These are phyloP conservation scores for Ptyas mucosa DNA, from an alignment of 2,113 vertebrate genomes.

Conservation along the genomic window DNA sequence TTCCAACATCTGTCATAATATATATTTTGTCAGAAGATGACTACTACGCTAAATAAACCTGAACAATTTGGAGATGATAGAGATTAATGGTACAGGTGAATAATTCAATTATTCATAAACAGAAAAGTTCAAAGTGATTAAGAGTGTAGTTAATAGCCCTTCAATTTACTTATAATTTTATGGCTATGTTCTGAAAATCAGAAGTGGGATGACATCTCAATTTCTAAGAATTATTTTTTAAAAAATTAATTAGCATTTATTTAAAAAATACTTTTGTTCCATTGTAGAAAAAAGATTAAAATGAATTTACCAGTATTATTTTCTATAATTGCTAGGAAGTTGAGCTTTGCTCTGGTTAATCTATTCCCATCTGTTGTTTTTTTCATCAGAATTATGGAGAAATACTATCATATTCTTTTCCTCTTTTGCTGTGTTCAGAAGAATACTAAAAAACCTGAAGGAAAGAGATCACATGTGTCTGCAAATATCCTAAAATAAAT, in stretches of 20 bases:
- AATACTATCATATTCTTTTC: slow-evolving; percentile 45
- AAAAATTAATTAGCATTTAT: slow-evolving; percentile 42
- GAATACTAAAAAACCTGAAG: not conserved
- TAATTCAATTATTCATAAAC: slow-evolving; percentile 5
- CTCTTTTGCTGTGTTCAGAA: not conserved
- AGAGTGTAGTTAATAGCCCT: not conserved
- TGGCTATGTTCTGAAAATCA: slow-evolving; percentile 28
- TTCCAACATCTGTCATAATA: not conserved
- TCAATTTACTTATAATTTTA: slow-evolving; percentile 12
- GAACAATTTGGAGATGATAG: not conserved
- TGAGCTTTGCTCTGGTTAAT: not conserved
- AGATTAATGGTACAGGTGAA: not conserved
- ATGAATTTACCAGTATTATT: slow-evolving; percentile 6
- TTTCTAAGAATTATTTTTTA: slow-evolving; percentile 6
- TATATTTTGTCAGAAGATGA: not conserved
- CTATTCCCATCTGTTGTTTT: slow-evolving; percentile 4
- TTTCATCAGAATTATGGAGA: not conserved
- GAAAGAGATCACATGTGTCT: not conserved
- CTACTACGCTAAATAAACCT: not conserved
- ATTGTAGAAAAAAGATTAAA: slow-evolving; percentile 28
- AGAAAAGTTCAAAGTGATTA: not conserved
- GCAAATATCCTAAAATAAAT: not conserved
- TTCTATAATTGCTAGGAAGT: slow-evolving; percentile 3
- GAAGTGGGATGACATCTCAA: slow-evolving; percentile 10
- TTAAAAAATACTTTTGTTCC: slow-evolving; percentile 23